phyloP scores from a whole-genome alignment of 2,113 vertebrate genomes.

The Sterrhoptilus dennistouni region DNA sequence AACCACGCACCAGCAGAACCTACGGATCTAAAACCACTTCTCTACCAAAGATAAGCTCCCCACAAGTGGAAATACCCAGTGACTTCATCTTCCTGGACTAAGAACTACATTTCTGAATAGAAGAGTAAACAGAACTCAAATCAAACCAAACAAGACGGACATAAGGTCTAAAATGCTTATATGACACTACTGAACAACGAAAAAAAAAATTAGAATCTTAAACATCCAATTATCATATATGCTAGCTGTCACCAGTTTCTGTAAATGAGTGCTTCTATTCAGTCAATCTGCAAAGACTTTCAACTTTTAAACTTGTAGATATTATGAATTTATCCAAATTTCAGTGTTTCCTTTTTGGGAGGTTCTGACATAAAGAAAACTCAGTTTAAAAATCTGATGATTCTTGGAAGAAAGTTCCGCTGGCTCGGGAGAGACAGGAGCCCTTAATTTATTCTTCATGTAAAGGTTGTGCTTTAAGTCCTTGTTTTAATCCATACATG shows the following conservation, averaged over 20 bases:
- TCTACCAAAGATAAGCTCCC: background rate
- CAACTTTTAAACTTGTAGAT: background rate
- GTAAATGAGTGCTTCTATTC: background rate
- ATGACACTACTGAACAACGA: background rate
- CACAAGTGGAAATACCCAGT: background rate
- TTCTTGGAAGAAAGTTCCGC: background rate
- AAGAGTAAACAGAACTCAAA: background rate
- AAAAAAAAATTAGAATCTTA: background rate
- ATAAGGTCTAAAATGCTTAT: rapidly evolving
- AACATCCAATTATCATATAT: background rate
- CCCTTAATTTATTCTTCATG: background rate
- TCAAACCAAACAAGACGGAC: background rate
- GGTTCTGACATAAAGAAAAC: background rate
- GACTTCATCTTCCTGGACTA: background rate
- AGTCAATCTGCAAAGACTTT: background rate
- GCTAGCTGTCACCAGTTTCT: background rate
- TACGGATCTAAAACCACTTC: background rate
- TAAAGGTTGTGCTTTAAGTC: background rate
- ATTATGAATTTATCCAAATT: background rate
- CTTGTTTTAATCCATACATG: background rate
- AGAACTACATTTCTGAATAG: background rate
- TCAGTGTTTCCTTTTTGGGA: background rate
- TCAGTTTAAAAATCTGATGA: background rate
- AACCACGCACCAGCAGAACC: background rate
- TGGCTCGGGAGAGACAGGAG: background rate